Evolutionary conservation across 1,140 invertebrate species (phyloP).

Genomic region (Matsumurasca onukii): DNA sequence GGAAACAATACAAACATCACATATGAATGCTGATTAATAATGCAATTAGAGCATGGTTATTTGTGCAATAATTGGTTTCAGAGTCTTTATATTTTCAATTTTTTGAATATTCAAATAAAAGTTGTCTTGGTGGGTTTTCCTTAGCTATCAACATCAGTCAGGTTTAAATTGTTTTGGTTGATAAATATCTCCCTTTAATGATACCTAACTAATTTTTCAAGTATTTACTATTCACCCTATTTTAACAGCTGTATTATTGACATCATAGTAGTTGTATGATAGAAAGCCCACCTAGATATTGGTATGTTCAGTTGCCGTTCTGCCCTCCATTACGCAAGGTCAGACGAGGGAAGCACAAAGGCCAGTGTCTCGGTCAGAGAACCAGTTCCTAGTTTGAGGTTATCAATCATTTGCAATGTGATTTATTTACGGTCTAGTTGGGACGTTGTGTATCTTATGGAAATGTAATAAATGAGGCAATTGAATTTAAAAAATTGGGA

Average conservation of each 20-base stretch:
- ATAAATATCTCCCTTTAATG: no score
- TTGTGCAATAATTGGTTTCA: no score
- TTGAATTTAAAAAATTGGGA: not conserved
- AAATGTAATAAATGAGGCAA: conserved; percentile 14
- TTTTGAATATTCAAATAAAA: no score
- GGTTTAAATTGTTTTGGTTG: no score
- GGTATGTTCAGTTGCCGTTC: conserved; percentile 3
- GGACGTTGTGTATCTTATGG: conserved; percentile 13
- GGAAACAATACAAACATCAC: no score
- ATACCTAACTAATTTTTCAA: no score
- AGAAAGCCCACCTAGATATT: not conserved
- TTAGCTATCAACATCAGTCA: no score
- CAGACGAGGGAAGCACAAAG: conserved; percentile 7
- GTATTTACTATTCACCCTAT: no score
- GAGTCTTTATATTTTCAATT: no score
- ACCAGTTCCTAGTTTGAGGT: conserved; percentile 10
- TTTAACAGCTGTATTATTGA: not conserved
- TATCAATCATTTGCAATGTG: conserved; percentile 5
- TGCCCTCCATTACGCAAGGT: conserved; percentile 11
- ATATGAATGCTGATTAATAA: no score
- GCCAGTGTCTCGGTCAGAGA: not conserved
- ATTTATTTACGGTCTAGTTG: conserved; percentile 5
- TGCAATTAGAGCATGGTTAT: no score
- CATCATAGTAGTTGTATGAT: not conserved
- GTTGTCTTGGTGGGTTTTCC: no score